phyloP scores from a whole-genome alignment of 2,888 invertebrate genomes.

The Byasa hedistus region DNA sequence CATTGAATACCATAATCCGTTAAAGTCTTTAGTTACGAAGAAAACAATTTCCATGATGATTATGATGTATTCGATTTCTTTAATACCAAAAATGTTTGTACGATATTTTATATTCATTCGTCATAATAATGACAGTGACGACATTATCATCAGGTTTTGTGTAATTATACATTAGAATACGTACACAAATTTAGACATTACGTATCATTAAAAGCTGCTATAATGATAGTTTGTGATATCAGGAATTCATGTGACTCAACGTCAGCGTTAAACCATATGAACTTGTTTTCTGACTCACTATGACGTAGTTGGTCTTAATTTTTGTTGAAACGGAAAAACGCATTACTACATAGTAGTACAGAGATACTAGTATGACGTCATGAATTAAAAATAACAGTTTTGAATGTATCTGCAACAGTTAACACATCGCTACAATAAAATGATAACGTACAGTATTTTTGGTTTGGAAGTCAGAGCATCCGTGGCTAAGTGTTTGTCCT shows the following conservation, averaged over 20 bases:
- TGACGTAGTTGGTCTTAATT: conserved; percentile 11
- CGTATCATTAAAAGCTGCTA: conserved; percentile 16
- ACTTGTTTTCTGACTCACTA: conserved; percentile 22
- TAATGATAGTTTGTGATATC: conserved; percentile 14
- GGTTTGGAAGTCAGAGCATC: too few relatives aligned
- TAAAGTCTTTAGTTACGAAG: too few relatives aligned
- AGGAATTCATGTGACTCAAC: conserved; percentile 18
- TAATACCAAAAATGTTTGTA: neutral
- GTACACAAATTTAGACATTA: conserved; percentile 4
- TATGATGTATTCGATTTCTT: neutral
- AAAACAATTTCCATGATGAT: too few relatives aligned
- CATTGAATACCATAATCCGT: too few relatives aligned
- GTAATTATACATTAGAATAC: conserved; percentile 9
- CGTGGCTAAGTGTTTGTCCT: too few relatives aligned
- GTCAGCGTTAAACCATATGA: neutral
- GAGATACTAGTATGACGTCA: conserved; percentile 25
- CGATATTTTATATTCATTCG: neutral
- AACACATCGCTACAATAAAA: too few relatives aligned
- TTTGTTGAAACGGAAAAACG: conserved; percentile 12
- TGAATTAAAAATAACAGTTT: neutral
- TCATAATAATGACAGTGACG: neutral
- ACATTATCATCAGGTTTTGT: neutral
- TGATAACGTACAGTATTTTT: too few relatives aligned
- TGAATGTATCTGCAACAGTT: too few relatives aligned
- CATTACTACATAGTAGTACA: neutral